These are phyloP conservation scores for Agonopterix heracliana DNA, from an alignment of 2,888 invertebrate genomes.

Conservation along the genomic window DNA sequence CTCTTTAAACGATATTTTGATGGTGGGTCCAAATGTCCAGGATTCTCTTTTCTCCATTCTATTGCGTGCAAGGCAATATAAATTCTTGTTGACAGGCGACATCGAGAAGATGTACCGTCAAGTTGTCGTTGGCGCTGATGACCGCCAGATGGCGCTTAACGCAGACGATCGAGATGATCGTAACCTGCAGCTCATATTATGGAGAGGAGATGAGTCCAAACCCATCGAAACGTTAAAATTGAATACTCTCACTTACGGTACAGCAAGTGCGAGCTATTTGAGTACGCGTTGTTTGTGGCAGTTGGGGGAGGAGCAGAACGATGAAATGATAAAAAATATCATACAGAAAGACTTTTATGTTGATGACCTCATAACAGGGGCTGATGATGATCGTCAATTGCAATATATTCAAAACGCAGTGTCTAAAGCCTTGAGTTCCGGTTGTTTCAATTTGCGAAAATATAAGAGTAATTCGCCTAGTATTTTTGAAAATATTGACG, in stretches of 20 bases:
- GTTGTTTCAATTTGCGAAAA: conserved; percentile 14
- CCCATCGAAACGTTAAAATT: conserved; percentile 9
- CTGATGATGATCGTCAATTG: conserved; percentile 7
- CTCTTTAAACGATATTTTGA: conserved; percentile 17
- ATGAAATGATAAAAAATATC: conserved; percentile 7
- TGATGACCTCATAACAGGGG: conserved; percentile 15
- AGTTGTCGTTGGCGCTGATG: conserved; percentile 4
- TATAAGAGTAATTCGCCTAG: conserved; percentile 11
- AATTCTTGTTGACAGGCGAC: conserved; percentile 13
- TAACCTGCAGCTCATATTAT: conserved; percentile 13
- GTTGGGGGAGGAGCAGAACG: conserved; percentile 12
- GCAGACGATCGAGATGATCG: conserved; percentile 2
- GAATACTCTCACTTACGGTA: conserved; percentile 18
- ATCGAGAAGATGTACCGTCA: conserved; percentile 19
- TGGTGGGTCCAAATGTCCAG: conserved; percentile 16
- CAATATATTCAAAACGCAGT: conserved; percentile 9
- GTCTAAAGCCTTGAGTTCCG: conserved; percentile 5
- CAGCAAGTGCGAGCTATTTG: conserved; percentile 13
- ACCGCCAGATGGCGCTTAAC: conserved; percentile 10
- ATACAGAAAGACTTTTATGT: conserved; percentile 17
- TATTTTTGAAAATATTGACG: conserved; percentile 7
- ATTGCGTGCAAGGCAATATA: conserved; percentile 9
- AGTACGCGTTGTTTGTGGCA: conserved; percentile 17
- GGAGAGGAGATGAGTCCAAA: conserved; percentile 11
- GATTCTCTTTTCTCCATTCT: conserved; percentile 15